Evolutionary conservation across 1,140 invertebrate species (phyloP), one percentile per base, ranked within the genome.

Genomic region (Papilio dardanus): DNA sequence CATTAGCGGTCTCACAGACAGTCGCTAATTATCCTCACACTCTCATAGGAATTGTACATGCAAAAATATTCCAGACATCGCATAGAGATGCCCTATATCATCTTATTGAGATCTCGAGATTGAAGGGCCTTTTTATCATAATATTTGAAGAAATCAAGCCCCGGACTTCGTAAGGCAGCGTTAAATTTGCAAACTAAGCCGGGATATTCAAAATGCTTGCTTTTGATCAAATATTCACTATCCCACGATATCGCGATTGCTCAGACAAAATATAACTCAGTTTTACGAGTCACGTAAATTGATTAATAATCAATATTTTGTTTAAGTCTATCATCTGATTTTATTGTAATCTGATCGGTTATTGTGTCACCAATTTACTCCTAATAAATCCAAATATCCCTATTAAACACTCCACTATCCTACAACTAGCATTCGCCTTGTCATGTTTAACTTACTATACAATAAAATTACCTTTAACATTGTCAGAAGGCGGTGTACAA

Each of bases 81-180:
- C 19, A 19, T 21, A 67, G 74, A 66, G 58, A 40, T 74, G 68
- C 54, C 76, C 76, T 35, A 68, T 74, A 33, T 69, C 68, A 67
- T 78, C 75, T 69, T 83, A 77, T 81, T 82, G 79, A 74, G 79
- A 87, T 81, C 77, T 78, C 40, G 75, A 81, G 79, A 75, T 79
- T 78, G 76, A 81, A 84, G 81, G 82, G 77, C 71, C 80, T 81
- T 79, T 85, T 86, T 86, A 88, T 84, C 81, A 88, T 86, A 86
- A 83, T 85, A 83, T 83, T 82, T 76, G 68, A 40, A 71, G 76
- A 82, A 69, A 87, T 84, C 78, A 77, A 75, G 76, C 65, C 65
- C 46, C 71, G 54, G 24, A 28, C 21, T 62, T 62, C 12, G 74
- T 50, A 54, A 46, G 67, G 30, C 50, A 54, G 66, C 79, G 37